phyloP scores from a whole-genome alignment of 2,888 invertebrate species.

The Cataglyphis altisquamis region DNA sequence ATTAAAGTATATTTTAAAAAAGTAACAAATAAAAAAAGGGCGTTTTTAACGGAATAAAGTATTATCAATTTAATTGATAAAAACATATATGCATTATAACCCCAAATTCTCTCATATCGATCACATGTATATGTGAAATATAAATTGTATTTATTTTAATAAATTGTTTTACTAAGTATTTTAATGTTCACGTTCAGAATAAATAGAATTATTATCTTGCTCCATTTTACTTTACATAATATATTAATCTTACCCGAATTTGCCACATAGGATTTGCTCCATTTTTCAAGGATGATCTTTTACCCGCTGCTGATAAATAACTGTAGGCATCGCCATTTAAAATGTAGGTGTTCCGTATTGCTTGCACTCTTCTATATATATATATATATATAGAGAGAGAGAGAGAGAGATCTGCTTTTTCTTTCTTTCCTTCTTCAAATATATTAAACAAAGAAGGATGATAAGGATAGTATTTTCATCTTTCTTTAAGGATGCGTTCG shows the following conservation, averaged over 20 bases:
- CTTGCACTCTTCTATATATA: no score
- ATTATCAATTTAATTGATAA: background rate
- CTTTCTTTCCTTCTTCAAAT: no score
- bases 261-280: slow-evolving; percentile 84
- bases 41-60: background rate
- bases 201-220: background rate
- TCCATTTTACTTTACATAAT: background rate
- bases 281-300: slow-evolving; percentile 67
- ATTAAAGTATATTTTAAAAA: background rate
- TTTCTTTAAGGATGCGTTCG: no score
- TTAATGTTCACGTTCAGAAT: background rate
- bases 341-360: background rate
- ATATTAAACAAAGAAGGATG: no score
- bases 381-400: no score
- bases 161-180: background rate
- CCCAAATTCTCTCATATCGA: background rate
- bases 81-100: background rate
- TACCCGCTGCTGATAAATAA: background rate
- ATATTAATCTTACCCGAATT: slow-evolving; percentile 82
- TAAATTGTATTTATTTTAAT: background rate
- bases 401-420: no score
- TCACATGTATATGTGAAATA: background rate
- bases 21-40: background rate
- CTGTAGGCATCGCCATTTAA: background rate
- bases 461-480: no score